Evolutionary conservation across 2,797 vertebrate genomes (phyloP).

Genomic region (Sebastes jordani): DNA sequence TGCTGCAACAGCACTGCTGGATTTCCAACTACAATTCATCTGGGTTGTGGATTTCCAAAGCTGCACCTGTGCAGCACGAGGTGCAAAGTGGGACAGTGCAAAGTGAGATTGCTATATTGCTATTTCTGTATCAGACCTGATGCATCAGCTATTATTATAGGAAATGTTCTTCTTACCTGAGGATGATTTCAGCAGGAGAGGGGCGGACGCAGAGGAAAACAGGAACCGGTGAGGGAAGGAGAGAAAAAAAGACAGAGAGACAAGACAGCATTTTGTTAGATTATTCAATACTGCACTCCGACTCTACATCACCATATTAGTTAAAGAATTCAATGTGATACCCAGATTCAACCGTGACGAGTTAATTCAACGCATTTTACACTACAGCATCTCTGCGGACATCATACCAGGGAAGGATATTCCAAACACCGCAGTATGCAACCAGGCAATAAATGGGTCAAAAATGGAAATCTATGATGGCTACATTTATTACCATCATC

Average conservation of each 20-base stretch:
- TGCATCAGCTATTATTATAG: conserved; percentile 14
- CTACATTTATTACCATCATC: conserved; percentile 36
- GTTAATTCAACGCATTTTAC: conserved; percentile 30
- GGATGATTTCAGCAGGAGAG: conserved; percentile 38
- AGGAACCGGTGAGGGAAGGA: background rate
- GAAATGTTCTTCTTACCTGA: conserved; percentile 71
- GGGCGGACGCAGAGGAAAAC: background rate
- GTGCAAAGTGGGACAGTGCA: conserved; percentile 10
- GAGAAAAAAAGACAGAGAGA: conserved; percentile 22
- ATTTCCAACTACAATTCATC: conserved; percentile 15
- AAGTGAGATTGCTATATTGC: conserved; percentile 10
- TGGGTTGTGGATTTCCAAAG: conserved; percentile 2
- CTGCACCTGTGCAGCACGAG: background rate
- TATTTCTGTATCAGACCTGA: conserved; percentile 25
- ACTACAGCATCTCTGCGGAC: background rate
- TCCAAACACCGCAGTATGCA: conserved; percentile 13
- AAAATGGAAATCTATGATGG: conserved; percentile 26
- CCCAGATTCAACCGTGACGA: background rate
- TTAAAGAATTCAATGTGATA: conserved; percentile 25
- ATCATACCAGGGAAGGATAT: conserved; percentile 15
- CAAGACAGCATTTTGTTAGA: conserved; percentile 58
- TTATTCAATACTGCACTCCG: conserved; percentile 31
- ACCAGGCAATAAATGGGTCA: background rate
- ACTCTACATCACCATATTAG: background rate
- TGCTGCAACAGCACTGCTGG: background rate